Base-by-base conservation (phyloP, 53 echinoderm and acorn worm genomes). In the Mesocentrotus franciscanus region DNA sequence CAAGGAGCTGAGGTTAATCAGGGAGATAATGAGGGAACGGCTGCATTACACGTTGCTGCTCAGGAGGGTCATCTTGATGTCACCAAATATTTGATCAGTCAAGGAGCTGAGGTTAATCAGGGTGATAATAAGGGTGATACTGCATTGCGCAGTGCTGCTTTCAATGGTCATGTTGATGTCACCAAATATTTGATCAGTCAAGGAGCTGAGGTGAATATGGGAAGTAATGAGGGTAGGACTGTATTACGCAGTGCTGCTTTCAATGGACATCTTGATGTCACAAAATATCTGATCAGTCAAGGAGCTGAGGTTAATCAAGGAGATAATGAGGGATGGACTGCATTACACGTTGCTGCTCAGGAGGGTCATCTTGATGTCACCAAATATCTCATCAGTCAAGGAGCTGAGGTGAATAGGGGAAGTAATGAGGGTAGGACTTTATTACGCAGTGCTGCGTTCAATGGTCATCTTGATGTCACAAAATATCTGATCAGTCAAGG, bases 401-500 rank as follows among this genome's bases (percentile, higher is more conserved):
- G 74, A n/a, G 74, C 74, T 74, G 74, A 74, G 30, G 74, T 74
- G 74, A 74, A 74, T 61, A 15, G 12, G 49, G 49, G 49, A 6
- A 7, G 6, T 49, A 49, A 49, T 4, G 6, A 49, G 0, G 49
- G 49, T 49, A 6, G 6, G 6, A 49, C 49, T 49, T 4, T 7
- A 49, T 49, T 49, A 49, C 49, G 49, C 6, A 7, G 49, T 49
- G 3, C 49, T 49, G 49, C 49, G 3, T 49, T 49, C 1, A 29
- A 74, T 74, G 74, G 27, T 74, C 74, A 74, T 74, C 74, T 74
- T 74, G 74, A 81, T 81, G 81, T 81, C 3, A 81, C 81, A 0
- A 12, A 81, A 39, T 81, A 81, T 81, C 81, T 81, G 1, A 39
- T 81, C 42, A 81, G 42, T 39, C 81, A 81, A 81, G 81, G 81